These are phyloP conservation scores for Aphaenogaster ashmeadi DNA, from an alignment of 1,140 invertebrate genomes.

Conservation along the genomic window DNA sequence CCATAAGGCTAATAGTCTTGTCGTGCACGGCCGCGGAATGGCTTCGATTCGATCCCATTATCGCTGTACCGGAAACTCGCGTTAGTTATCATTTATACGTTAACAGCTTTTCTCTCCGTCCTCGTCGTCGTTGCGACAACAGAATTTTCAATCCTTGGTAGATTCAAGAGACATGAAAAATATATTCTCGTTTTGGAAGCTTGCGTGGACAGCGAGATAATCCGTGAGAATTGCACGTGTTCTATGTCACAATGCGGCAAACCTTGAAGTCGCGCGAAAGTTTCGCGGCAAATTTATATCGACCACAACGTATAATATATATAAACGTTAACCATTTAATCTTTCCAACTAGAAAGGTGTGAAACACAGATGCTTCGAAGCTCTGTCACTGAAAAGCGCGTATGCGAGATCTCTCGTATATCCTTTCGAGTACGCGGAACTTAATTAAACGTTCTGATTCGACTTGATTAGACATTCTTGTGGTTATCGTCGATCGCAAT, in stretches of 20 bases:
- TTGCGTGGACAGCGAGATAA: not conserved
- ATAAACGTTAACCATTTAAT: not conserved
- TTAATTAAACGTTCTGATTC: not conserved
- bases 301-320: constrained; percentile 3
- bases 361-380: not conserved
- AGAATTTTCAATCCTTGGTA: not conserved
- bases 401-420: not conserved
- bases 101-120: not conserved
- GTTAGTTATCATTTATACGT: not conserved
- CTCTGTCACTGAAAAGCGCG: not conserved
- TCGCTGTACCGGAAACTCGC: not conserved
- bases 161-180: not conserved
- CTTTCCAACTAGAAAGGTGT: not conserved
- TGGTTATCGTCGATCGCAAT: not conserved
- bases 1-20: not conserved
- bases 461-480: constrained; percentile 32
- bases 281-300: constrained; percentile 20
- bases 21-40: not conserved
- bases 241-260: not conserved
- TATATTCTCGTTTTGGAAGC: not conserved
- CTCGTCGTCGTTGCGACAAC: not conserved
- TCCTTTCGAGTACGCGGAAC: too few species aligned
- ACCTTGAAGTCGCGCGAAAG: constrained; percentile 24
- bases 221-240: constrained; percentile 13
- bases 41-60: constrained; percentile 22